Evolutionary conservation across 2,797 vertebrate species (phyloP), one percentile per base, ranked within the genome.

Genomic region (Bovichtus variegatus): DNA sequence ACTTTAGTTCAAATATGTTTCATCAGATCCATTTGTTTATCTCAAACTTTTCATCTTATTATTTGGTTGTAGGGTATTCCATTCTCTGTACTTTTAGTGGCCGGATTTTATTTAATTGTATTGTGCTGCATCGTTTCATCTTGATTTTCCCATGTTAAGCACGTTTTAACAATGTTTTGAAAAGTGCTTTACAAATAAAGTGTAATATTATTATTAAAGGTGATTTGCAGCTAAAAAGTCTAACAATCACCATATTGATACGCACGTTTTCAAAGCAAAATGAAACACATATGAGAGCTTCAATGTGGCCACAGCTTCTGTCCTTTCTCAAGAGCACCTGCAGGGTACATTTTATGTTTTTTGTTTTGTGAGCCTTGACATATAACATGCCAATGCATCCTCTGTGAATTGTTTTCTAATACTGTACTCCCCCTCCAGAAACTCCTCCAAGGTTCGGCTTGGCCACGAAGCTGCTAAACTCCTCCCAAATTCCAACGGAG

Each of bases 401-500:
- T 72, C 7, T 50, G 38, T 51, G 41, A 34, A 36, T 64, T 72
- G 25, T 59, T 68, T 77, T 86, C 18, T 44, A 29, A 71, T 31
- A 57, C 12, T 61, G 13, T 21, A 34, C 31, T 40, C 43, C 40
- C 46, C 9, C 46, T 40, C 11, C 46, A 71, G 21, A 78, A 73
- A 40, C 44, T 73, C 34, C 53, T 72, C 21, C 36, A 69, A 31
- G 27, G 51, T 72, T 71, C 78, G 74, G 40, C 54, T 70, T 41
- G 43, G 34, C 63, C 47, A 44, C 9, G 16, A 68, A 74, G 57
- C 25, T 54, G 44, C 64, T 29, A 34, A 75, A 82, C 66, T 75
- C 84, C 80, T 84, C 86, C 84, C 55, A 58, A 76, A 76, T 74
- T 74, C 84, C 76, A 65, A 46, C 60, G 9, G 38, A 89, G 71